phyloP scores from a whole-genome alignment of 2,888 invertebrate species.

The Hirtodrosophila duncani region DNA sequence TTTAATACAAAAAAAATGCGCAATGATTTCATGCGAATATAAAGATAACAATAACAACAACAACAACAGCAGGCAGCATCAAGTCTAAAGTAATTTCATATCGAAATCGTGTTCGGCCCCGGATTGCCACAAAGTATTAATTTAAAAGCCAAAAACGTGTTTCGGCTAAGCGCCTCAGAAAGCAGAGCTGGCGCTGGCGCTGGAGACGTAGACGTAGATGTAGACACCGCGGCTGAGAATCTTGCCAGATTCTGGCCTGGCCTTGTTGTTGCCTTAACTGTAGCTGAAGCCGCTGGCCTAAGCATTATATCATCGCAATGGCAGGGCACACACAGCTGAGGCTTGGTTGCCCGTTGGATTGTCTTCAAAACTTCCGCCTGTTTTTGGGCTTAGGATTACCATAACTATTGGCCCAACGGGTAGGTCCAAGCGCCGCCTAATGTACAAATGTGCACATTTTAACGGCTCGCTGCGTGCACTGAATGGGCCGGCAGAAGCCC shows the following conservation, averaged over 20 bases:
- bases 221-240: background rate
- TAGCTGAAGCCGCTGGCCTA: constrained; percentile 22
- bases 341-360: background rate
- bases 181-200: constrained; percentile 20
- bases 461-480: constrained; percentile 48
- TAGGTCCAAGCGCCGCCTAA: constrained; percentile 25
- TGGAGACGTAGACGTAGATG: background rate
- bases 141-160: constrained; percentile 68
- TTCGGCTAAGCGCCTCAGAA: constrained; percentile 62
- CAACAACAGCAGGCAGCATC: constrained; percentile 17
- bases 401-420: constrained; percentile 17
- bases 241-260: background rate
- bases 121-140: constrained; percentile 65
- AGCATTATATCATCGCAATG: constrained; percentile 57
- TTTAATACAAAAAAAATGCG: constrained; percentile 34
- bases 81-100: constrained; percentile 71
- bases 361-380: constrained; percentile 49
- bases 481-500: too few relatives aligned
- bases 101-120: constrained; percentile 66
- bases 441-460: constrained; percentile 40
- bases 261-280: constrained; percentile 17
- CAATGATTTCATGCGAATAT: constrained; percentile 65
- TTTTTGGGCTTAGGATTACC: constrained; percentile 1
- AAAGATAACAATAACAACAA: constrained; percentile 55
- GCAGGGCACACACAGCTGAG: too few relatives aligned